phyloP scores from a whole-genome alignment of 2,113 vertebrate genomes.

The Melospiza melodia region DNA sequence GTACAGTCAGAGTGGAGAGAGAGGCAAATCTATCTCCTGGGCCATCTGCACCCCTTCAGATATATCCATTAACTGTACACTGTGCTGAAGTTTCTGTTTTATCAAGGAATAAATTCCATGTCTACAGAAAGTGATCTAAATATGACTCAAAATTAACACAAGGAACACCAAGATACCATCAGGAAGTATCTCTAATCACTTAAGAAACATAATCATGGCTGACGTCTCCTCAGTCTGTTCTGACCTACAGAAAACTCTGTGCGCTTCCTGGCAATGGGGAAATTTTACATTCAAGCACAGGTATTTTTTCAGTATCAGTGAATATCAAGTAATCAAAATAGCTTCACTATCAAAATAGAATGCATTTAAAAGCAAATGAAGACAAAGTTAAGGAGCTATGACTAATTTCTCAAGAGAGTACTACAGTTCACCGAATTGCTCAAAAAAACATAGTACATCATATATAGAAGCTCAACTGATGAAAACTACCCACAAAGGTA shows the following conservation, averaged over 20 bases:
- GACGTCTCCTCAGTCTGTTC: neutral
- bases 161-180: neutral
- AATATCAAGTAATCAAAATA: neutral
- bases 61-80: neutral
- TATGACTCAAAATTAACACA: neutral
- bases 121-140: neutral
- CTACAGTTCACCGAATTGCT: neutral
- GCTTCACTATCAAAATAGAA: conserved; percentile 6
- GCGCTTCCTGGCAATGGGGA: neutral
- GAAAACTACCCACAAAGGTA: neutral
- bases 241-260: neutral
- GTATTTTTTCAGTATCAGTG: neutral
- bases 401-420: conserved; percentile 34
- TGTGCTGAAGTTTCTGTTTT: neutral
- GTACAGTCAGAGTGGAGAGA: neutral
- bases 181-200: neutral
- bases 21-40: neutral
- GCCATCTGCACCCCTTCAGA: neutral
- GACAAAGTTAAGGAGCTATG: conserved; percentile 26
- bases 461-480: neutral
- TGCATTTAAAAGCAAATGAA: conserved; percentile 41
- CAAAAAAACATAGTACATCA: neutral
- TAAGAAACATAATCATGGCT: neutral
- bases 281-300: neutral
- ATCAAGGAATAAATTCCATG: neutral